Base-by-base conservation (phyloP, 2,797 vertebrate genomes). In the Schizopygopsis pylzovi region DNA sequence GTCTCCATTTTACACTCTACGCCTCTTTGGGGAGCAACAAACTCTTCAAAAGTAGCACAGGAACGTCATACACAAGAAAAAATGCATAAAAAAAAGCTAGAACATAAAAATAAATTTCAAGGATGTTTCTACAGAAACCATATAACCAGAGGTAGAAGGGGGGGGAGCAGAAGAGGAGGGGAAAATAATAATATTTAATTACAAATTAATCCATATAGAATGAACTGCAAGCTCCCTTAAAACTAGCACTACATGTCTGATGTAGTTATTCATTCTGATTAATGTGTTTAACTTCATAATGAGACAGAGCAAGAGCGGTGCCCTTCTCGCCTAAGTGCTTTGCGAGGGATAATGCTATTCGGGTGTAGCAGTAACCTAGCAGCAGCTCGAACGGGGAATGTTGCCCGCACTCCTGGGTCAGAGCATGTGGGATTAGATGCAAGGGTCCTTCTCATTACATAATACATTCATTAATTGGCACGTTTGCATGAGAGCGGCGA, bases 381-480 rank as follows among this genome's bases (percentile, higher is more conserved):
- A 80, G 79, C 76, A 33, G 67, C 28, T 4, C 39, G 18, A 84
- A 90, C 12, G 25, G 49, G 83, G 52, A 86, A 76, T 49, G 56
- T 81, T 73, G 70, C 54, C 67, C 79, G 39, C 61, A 39, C 82
- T 88, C 85, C 83, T 7, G 84, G 56, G 81, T 79, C 59, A 61
- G 41, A 87, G 68, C 43, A 43, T 41, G 77, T 87, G 56, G 85
- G 81, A 88, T 52, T 82, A 33, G 65, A 83, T 33, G 73, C 81
- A 73, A 80, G 56, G 81, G 78, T 81, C 37, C 43, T 87, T 56
- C 78, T 86, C 84, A 83, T 89, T 89, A 79, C 84, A 52, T 88
- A 93, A 92, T 88, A 93, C 90, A 89, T 92, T 92, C 92, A 92
- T 90, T 82, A 86, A 90, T 87, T 91, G 88, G 89, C 90, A 90